Base-by-base conservation (phyloP, 2,888 invertebrate species). In the Eupithecia subumbrata region DNA sequence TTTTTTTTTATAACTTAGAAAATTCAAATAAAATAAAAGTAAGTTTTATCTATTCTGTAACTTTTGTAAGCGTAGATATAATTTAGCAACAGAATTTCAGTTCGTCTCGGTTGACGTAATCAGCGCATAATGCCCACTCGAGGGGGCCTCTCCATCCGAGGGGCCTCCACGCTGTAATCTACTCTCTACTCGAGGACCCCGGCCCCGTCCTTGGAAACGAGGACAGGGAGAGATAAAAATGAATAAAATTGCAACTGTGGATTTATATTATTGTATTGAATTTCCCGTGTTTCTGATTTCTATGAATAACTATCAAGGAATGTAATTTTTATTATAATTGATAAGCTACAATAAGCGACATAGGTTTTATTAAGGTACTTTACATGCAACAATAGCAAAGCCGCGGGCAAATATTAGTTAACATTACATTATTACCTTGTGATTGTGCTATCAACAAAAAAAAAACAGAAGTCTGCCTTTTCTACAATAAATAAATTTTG, bases 111-210 rank as follows among this genome's bases (percentile, higher is more conserved):
- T 60, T 60, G 60, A 60, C 22, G 60, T 60, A 60, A 60, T 60
- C 60, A 60, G 25, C 22, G 60, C 60, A 34, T 69, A 45, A 40
- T 69, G 30, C 48, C 69, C 60, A 60, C 60, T 60, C 60, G 60
- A 25, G 22, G 60, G 22, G 56, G 25, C 60, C 60, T 25, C 60
- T 60, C 60, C 25, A 60, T 60, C 60, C 25, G 60, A 60, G 60
- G 14, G 25, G 22, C 7, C 60, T 60, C 60, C 60, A 25, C 25
- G 60, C 25, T 60, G 60, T 60, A 60, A 60, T 60, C 25, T 25
- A 60, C 60, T 60, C 60, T 60, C 25, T n/a, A 60, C 25, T 60
- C 12, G 22, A 60, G 60, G 12, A 60, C 25, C 12, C 25, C 5
- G 60, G 60, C 56, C 56, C 43, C 60, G 60, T 60, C 60, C 60